Conservation (phyloP, 2,888 invertebrate genomes). For the Drosophila multiciliata region DNA sequence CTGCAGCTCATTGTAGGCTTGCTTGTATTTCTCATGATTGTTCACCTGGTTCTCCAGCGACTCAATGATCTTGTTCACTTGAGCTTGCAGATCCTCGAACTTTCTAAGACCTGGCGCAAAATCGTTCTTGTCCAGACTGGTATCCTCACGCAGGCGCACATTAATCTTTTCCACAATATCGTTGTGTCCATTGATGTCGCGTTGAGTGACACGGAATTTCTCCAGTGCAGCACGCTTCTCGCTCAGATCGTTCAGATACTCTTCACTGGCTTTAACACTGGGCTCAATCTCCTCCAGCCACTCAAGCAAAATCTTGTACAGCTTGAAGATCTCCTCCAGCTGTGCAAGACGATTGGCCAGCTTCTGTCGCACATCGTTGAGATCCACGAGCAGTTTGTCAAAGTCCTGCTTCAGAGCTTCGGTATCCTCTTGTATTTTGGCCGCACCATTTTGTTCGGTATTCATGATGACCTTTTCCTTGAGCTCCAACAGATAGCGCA, state of each 20-base stretch:
- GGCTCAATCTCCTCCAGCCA: constrained; percentile 96
- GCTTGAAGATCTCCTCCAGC: constrained; percentile 94
- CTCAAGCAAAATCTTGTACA: constrained; percentile 91
- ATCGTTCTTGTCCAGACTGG: constrained; percentile 88
- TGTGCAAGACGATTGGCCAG: constrained; percentile 91
- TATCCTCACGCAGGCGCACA: constrained; percentile 89
- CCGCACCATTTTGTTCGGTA: constrained; percentile 94
- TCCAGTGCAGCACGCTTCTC: constrained; percentile 96
- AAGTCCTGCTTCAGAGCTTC: constrained; percentile 95
- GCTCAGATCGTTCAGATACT: constrained; percentile 92
- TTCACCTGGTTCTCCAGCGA: constrained; percentile 93
- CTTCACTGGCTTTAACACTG: constrained; percentile 90
- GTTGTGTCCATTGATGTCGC: constrained; percentile 92
- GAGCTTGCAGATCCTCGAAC: constrained; percentile 89
- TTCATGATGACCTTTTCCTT: constrained; percentile 97
- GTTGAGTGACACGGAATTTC: constrained; percentile 92
- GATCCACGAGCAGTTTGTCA: constrained; percentile 92
- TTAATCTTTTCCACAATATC: constrained; percentile 92
- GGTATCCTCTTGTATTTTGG: constrained; percentile 96
- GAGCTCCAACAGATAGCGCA: constrained; percentile 93
- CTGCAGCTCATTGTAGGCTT: constrained; percentile 91
- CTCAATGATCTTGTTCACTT: constrained; percentile 89
- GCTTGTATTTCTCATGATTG: constrained; percentile 94
- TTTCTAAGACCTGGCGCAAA: constrained; percentile 90
- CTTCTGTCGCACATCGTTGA: constrained; percentile 91